phyloP scores from a whole-genome alignment of 2,888 invertebrate genomes.

The Tromatobia lineatoria region DNA sequence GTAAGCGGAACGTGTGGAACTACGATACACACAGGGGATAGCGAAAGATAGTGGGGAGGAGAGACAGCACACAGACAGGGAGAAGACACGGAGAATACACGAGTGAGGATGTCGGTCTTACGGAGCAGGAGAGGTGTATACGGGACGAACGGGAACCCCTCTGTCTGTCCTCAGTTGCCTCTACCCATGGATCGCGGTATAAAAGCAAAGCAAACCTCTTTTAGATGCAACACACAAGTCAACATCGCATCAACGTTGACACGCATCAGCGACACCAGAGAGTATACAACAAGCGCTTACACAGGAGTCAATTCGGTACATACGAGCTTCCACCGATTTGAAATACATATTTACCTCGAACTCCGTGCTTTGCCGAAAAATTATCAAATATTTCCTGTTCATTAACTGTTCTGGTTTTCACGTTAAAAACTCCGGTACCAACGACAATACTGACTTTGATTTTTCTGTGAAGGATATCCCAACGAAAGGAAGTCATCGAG shows the following conservation, averaged over 20 bases:
- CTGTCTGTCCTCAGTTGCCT: slow-evolving; percentile 68
- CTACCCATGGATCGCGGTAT: slow-evolving; percentile 79
- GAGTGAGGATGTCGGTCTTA: slow-evolving; percentile 15
- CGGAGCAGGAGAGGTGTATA: slow-evolving; percentile 49
- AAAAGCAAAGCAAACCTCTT: slow-evolving; percentile 85
- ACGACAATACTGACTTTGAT: slow-evolving; percentile 36
- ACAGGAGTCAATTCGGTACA: slow-evolving; percentile 63
- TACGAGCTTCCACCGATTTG: slow-evolving; percentile 9
- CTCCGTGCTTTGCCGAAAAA: background rate
- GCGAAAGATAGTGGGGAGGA: slow-evolving; percentile 55
- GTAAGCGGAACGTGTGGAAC: slow-evolving; percentile 58
- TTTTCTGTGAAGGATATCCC: slow-evolving; percentile 50
- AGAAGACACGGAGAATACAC: slow-evolving; percentile 35
- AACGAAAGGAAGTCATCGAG: slow-evolving; percentile 52
- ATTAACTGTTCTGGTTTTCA: slow-evolving; percentile 12
- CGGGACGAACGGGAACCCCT: slow-evolving; percentile 68
- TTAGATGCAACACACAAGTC: slow-evolving; percentile 84
- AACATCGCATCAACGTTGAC: slow-evolving; percentile 78
- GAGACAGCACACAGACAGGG: slow-evolving; percentile 47
- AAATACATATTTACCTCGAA: background rate
- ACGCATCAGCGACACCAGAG: slow-evolving; percentile 57
- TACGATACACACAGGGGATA: slow-evolving; percentile 7
- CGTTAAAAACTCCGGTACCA: background rate
- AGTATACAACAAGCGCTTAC: slow-evolving; percentile 42
- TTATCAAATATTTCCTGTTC: background rate